phyloP scores from a whole-genome alignment of 2,888 invertebrate genomes.

The Sphaerophoria rueppellii region DNA sequence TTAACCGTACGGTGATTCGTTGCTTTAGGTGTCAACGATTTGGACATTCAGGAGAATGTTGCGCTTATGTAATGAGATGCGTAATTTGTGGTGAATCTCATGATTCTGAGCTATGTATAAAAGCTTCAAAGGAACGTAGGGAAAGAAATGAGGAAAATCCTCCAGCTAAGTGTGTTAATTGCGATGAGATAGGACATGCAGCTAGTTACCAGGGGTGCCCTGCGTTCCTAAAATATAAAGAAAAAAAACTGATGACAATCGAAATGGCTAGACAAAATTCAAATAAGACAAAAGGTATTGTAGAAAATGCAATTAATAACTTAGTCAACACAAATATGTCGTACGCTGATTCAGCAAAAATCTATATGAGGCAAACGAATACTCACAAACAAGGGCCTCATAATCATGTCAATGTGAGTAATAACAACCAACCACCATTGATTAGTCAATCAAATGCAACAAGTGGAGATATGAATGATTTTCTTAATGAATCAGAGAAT shows the following conservation, averaged over 20 bases:
- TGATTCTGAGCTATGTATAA: slow-evolving; percentile 14
- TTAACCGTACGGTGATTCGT: slow-evolving; percentile 4
- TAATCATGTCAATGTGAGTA: background rate
- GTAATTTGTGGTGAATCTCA: slow-evolving; percentile 28
- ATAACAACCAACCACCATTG: background rate
- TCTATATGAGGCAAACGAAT: background rate
- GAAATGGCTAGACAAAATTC: too few relatives aligned
- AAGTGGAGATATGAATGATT: background rate
- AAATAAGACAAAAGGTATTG: too few relatives aligned
- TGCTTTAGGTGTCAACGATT: slow-evolving; percentile 22
- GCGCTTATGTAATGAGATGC: slow-evolving; percentile 16
- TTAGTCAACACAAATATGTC: too few relatives aligned
- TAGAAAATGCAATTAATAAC: too few relatives aligned
- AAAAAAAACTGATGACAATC: background rate
- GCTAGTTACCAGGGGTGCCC: slow-evolving; percentile 4
- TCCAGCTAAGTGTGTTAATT: slow-evolving; percentile 15
- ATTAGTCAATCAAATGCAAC: background rate
- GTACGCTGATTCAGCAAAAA: too few relatives aligned
- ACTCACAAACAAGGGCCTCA: background rate
- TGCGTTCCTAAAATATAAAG: background rate
- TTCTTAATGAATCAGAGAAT: slow-evolving; percentile 11
- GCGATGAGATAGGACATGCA: slow-evolving; percentile 15
- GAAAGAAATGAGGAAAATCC: slow-evolving; percentile 13
- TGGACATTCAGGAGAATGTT: background rate
- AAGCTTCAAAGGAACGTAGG: background rate